Conservation (phyloP, 2,113 vertebrate species). For the Eurypyga helias region DNA sequence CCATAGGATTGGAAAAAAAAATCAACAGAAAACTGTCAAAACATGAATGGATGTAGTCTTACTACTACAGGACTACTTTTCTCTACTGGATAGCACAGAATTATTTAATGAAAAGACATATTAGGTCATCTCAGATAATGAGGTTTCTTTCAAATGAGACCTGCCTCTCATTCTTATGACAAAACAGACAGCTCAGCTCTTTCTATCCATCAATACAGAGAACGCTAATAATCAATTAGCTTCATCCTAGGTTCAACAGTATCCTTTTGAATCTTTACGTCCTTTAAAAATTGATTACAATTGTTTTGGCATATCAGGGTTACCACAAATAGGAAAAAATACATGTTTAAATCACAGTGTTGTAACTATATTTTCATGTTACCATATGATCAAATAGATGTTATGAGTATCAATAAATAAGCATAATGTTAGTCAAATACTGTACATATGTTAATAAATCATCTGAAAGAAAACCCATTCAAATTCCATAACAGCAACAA, state of each 20-base stretch:
- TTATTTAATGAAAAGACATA: not conserved
- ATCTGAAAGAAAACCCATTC: constrained; percentile 23
- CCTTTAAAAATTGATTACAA: not conserved
- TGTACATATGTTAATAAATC: constrained; percentile 33
- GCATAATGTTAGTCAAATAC: constrained; percentile 1
- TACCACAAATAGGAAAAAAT: not conserved
- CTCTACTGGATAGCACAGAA: not conserved
- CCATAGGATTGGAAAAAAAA: not conserved
- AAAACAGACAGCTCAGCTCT: not conserved
- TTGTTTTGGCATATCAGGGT: not conserved
- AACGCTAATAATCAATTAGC: not conserved
- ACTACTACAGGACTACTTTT: not conserved
- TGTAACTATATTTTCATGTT: not conserved
- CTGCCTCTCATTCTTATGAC: not conserved
- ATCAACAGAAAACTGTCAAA: not conserved
- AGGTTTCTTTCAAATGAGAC: not conserved
- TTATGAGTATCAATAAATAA: constrained; percentile 22
- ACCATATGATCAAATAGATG: not conserved
- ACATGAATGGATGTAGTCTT: not conserved
- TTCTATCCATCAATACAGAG: not conserved
- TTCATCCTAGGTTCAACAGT: not conserved
- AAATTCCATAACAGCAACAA: constrained; percentile 9
- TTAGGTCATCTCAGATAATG: not conserved
- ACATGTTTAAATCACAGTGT: not conserved
- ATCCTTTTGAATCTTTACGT: not conserved